Conservation (phyloP, 2,113 vertebrate genomes). For the Lontra canadensis region DNA sequence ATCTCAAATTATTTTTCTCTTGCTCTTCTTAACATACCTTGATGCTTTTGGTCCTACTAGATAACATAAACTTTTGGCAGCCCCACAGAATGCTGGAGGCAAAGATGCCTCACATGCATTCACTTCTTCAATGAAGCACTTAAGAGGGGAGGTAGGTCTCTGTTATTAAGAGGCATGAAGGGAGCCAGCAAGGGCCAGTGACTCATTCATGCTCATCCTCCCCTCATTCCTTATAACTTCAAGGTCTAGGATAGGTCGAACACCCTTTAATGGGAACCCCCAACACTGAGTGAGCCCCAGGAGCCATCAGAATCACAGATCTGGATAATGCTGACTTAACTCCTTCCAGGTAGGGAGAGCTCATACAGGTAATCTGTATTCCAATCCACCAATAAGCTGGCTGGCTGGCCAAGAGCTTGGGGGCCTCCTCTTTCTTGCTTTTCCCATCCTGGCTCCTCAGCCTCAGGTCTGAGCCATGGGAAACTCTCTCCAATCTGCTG, state of each 20-base stretch:
- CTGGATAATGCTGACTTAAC: slow-evolving; percentile 31
- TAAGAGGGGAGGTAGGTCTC: neutral
- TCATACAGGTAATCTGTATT: neutral
- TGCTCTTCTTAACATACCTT: slow-evolving; percentile 33
- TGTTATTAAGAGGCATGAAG: neutral
- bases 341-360: slow-evolving; percentile 31
- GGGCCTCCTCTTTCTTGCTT: slow-evolving; percentile 3
- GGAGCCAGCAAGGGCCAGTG: neutral
- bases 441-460: slow-evolving; percentile 48
- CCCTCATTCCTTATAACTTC: neutral
- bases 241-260: neutral
- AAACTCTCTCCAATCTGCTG: slow-evolving; percentile 60
- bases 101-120: neutral
- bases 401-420: slow-evolving; percentile 42
- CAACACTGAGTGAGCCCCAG: neutral
- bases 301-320: neutral
- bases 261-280: neutral
- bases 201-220: neutral
- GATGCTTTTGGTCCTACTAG: neutral
- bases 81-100: neutral
- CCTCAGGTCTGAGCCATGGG: slow-evolving; percentile 43
- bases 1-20: slow-evolving; percentile 24
- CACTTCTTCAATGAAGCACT: neutral
- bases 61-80: neutral
- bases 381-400: neutral